Conservation (phyloP, 2,113 vertebrate genomes). For the Hyla sarda region DNA sequence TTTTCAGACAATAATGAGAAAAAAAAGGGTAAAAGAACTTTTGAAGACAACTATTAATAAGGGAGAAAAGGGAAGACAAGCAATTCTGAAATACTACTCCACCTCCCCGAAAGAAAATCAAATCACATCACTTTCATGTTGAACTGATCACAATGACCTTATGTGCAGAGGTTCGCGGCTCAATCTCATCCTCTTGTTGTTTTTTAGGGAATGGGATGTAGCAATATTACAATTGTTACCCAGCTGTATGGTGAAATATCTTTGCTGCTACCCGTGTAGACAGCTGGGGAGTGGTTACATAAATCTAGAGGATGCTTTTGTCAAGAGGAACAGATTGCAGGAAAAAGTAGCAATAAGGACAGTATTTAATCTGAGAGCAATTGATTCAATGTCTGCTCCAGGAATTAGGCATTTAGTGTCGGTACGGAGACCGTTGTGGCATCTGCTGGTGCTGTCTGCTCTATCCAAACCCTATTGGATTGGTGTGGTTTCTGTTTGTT, state of each 20-base stretch:
- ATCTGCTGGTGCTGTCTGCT: slow-evolving; percentile 67
- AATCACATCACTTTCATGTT: slow-evolving; percentile 57
- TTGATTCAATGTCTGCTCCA: slow-evolving; percentile 75
- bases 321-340: slow-evolving; percentile 76
- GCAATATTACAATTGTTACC: slow-evolving; percentile 46
- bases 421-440: slow-evolving; percentile 66
- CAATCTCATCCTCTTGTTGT: slow-evolving; percentile 55
- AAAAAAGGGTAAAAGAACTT: slow-evolving; percentile 57
- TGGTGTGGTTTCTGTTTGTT: slow-evolving; percentile 60
- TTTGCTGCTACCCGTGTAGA: slow-evolving; percentile 55
- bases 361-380: slow-evolving; percentile 86
- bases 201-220: slow-evolving; percentile 23
- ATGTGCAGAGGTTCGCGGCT: slow-evolving; percentile 37
- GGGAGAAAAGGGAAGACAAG: slow-evolving; percentile 62
- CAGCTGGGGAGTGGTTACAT: slow-evolving; percentile 66
- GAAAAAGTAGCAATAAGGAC: slow-evolving; percentile 75
- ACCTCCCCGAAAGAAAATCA: slow-evolving; percentile 66
- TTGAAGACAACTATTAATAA: slow-evolving; percentile 73
- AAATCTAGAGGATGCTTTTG: slow-evolving; percentile 74
- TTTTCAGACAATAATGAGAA: slow-evolving; percentile 66
- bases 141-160: slow-evolving; percentile 56
- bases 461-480: slow-evolving; percentile 78
- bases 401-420: slow-evolving; percentile 74
- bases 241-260: slow-evolving; percentile 61
- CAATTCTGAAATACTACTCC: slow-evolving; percentile 14